phyloP scores from a whole-genome alignment of 2,797 vertebrate genomes.

The Chelmon rostratus region DNA sequence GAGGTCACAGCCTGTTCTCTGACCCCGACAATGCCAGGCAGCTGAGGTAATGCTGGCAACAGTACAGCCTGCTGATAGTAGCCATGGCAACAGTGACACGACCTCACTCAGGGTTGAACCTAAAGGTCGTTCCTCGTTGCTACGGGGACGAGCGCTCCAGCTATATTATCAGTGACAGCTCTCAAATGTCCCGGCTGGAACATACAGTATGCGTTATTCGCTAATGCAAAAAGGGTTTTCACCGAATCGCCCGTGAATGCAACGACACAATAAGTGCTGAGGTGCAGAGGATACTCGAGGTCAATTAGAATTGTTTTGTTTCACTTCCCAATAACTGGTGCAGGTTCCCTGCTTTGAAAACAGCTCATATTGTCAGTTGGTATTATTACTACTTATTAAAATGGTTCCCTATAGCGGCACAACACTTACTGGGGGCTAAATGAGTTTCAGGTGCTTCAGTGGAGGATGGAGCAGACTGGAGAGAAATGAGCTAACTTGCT shows the following conservation, averaged over 20 bases:
- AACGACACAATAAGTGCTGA: conserved; percentile 28
- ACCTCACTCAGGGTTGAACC: conserved; percentile 87
- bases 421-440: conserved; percentile 81
- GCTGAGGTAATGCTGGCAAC: conserved; percentile 88
- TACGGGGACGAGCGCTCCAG: conserved; percentile 62
- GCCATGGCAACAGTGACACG: conserved; percentile 85
- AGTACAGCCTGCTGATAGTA: conserved; percentile 84
- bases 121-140: conserved; percentile 84
- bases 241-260: conserved; percentile 9
- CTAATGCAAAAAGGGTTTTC: conserved; percentile 23
- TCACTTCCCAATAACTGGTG: conserved; percentile 51
- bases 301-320: conserved; percentile 63
- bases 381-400: conserved; percentile 86
- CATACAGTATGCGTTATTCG: conserved; percentile 17
- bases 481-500: conserved; percentile 76
- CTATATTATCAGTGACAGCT: conserved; percentile 66
- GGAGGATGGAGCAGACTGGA: conserved; percentile 75
- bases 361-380: conserved; percentile 74
- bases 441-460: conserved; percentile 84
- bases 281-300: conserved; percentile 38
- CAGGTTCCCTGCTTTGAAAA: conserved; percentile 74
- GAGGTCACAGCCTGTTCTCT: conserved; percentile 87
- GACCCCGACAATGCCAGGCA: conserved; percentile 86
- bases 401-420: conserved; percentile 79
- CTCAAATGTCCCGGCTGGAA: conserved; percentile 72